Evolutionary conservation across 1,140 invertebrate genomes (phyloP), one percentile per base, ranked within the genome.

Genomic region (Listronotus oregonensis): DNA sequence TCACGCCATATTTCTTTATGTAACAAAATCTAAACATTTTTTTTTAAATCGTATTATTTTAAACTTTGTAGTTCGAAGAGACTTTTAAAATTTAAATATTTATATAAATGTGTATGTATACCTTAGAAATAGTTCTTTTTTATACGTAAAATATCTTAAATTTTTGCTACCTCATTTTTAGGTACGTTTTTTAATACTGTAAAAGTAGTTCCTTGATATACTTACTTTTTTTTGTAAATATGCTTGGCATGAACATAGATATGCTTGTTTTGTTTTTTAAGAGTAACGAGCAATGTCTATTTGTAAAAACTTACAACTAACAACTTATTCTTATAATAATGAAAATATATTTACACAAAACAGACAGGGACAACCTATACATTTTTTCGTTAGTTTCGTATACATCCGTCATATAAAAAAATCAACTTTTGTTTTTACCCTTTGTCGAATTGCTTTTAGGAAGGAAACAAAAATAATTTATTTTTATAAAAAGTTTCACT

Each of bases 151-250:
- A 78, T 78, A 75, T 76, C 76, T 78, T 75, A 76, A 75, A 47
- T 34, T 47, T 57, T 61, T 71, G 68, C 77, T 78, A 78, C 77
- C 73, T 21, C 37, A 18, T 52, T 42, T 72, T 75, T 77, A 78
- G 77, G 75, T 78, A 78, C 77, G 75, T 77, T 76, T 78, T 75
- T 75, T 78, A 78, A 77, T 78, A 78, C 76, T 78, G 76, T 70
- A 73, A 68, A 66, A 72, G 70, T 75, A 17, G 43, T 55, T 74
- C 59, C 69, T 72, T 57, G 61, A 70, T 66, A 68, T 70, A 66
- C 63, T 67, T 65, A 67, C 47, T 69, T 65, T 61, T 34, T 15
- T 67, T 55, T 37, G 66, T 50, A 55, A 66, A 60, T 62, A 68
- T 58, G 50, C 64, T 75, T 77, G 75, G 72, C 74, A 74, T 77